Conservation (phyloP, 2,888 invertebrate species). For the Xanthorhoe designata region DNA sequence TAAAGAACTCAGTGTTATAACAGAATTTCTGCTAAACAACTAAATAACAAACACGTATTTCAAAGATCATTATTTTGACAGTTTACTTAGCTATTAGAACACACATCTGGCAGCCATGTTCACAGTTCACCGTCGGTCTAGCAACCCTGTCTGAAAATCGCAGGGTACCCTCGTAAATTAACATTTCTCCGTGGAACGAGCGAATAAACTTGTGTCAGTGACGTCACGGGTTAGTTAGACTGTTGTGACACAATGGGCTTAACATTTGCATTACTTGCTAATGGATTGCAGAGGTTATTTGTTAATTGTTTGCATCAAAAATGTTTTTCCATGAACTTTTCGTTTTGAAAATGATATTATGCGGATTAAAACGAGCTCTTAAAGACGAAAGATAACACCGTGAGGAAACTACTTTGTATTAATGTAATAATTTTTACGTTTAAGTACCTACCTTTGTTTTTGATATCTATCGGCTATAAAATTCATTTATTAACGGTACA, state of each 20-base stretch:
- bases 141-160: constrained; percentile 25
- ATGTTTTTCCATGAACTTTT: background rate
- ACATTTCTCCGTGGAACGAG: constrained; percentile 18
- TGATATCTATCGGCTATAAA: no score
- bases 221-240: constrained; percentile 18
- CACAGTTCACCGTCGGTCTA: background rate
- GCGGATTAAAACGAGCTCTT: no score
- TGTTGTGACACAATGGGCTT: constrained; percentile 23
- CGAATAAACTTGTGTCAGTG: constrained; percentile 26
- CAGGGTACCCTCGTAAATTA: constrained; percentile 26
- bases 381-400: no score
- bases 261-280: constrained; percentile 3
- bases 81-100: background rate
- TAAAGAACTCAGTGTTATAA: no score
- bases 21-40: no score
- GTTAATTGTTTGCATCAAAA: background rate
- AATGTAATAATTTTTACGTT: no score
- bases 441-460: no score
- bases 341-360: no score
- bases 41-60: background rate
- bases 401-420: no score
- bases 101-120: constrained; percentile 7
- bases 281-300: background rate
- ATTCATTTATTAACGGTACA: no score
- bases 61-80: background rate